Evolutionary conservation across 1,140 invertebrate genomes (phyloP), one percentile per base, ranked within the genome.

Genomic region (Stratiolaelaps scimitus): DNA sequence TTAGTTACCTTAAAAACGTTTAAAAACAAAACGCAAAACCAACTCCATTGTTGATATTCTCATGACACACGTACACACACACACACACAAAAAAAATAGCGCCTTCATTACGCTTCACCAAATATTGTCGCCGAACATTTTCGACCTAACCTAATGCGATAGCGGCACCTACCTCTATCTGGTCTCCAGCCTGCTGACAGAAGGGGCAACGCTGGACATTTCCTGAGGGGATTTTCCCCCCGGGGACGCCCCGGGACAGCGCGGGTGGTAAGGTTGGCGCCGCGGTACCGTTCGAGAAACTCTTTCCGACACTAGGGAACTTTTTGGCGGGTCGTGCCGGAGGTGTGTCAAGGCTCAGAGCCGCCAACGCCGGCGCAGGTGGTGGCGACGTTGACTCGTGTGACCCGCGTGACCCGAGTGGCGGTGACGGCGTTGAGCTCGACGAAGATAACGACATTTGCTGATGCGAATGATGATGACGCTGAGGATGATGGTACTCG

Each of bases 311-410:
- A 40, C 34, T 40, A 40, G 34, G 34, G 23, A 20, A 60, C 53
- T 60, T 60, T 60, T 60, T 60, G 26, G 53, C 53, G 1, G 53
- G 53, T 26, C 53, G 26, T 6, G 53, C 53, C 4, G 53, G 53
- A 17, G 53, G 53, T 60, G 53, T 40, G 10, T 40, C 34, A 40
- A 40, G 10, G 10, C 34, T 10, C 34, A 40, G 34, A 4, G 34
- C 4, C 4, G 34, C 34, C 34, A 40, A 10, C 5, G 34, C 5
- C 10, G 34, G 34, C 4, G 53, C 53, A 2, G 53, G 53, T 23
- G 53, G 53, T 60, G 53, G 53, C 15, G 53, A 34, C 4, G 53
- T 60, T 23, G 53, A 29, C 15, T 40, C 34, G 10, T 40, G 34
- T 10, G 53, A 26, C 6, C 53, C 34, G 15, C 26, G 23, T 15